Conservation (phyloP, 1,140 invertebrate genomes). For the Thalassaphorura encarpata region DNA sequence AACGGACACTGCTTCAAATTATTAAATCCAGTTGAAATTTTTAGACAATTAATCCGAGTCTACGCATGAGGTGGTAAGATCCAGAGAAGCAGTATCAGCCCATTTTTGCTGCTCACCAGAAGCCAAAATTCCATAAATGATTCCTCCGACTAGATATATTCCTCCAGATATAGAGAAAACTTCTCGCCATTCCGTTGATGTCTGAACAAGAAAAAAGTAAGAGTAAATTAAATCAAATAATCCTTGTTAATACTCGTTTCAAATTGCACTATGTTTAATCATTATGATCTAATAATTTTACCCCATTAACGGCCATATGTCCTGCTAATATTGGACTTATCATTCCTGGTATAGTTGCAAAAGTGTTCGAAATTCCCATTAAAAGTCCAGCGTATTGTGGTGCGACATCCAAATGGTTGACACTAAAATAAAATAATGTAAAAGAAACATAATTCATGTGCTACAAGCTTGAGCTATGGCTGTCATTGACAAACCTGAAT, state of each 20-base stretch:
- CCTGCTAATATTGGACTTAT: slow-evolving; percentile 69
- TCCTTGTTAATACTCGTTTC: slow-evolving; percentile 14
- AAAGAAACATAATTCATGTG: slow-evolving; percentile 23
- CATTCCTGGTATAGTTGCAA: slow-evolving; percentile 79
- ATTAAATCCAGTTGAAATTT: too few species aligned
- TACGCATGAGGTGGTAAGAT: slow-evolving; percentile 3
- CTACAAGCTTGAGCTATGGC: slow-evolving; percentile 36
- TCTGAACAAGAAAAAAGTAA: slow-evolving; percentile 44
- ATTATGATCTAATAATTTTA: too few species aligned
- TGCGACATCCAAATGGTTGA: slow-evolving; percentile 78
- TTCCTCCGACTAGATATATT: slow-evolving; percentile 64
- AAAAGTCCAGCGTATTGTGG: slow-evolving; percentile 68
- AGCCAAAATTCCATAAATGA: slow-evolving; percentile 67
- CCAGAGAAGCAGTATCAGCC: slow-evolving; percentile 41
- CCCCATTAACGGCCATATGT: slow-evolving; percentile 59
- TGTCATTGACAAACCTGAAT: slow-evolving; percentile 48
- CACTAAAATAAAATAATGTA: slow-evolving; percentile 45
- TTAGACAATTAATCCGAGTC: slow-evolving; percentile 19
- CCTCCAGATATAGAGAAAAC: slow-evolving; percentile 71
- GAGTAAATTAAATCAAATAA: slow-evolving; percentile 1
- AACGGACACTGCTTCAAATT: too few species aligned
- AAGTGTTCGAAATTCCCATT: slow-evolving; percentile 79
- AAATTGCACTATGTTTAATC: neutral
- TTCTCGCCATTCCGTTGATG: slow-evolving; percentile 61
- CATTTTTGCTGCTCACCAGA: slow-evolving; percentile 69